Evolutionary conservation across 2,888 invertebrate genomes (phyloP), one percentile per base, ranked within the genome.

Genomic region (Flexamia atlantica): DNA sequence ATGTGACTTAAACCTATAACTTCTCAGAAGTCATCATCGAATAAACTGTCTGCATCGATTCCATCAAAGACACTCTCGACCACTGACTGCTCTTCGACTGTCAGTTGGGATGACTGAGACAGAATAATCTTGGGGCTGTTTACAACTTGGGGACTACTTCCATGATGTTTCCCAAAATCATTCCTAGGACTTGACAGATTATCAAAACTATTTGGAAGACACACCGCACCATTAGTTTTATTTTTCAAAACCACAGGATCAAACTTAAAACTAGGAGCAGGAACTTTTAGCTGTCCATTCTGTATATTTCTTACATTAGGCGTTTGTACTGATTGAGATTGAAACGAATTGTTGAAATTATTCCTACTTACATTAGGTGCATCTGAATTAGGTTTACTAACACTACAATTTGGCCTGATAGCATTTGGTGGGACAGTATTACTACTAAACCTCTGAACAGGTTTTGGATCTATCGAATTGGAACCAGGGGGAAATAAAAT

Each of bases 41-140:
- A 87, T 40, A 87, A 70, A 12, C 86, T 85, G 68, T 88, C 88
- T 0, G 87, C 85, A 83, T 88, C 87, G 20, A 88, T 85, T 5
- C 87, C 88, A 30, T 87, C 86, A 9, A 88, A 79, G n/a, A 86
- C 83, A 80, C 83, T 85, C 50, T 87, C 86, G 7, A 86, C 84
- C 12, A 64, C 76, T 23, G 84, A 83, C 53, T 83, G 72, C 25
- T 84, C 84, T 30, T 84, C 81, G 0, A 25, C 53, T 17, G 79
- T 57, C 10, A 79, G 36, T n/a, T 79, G 53, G 2, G 79, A 57
- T 3, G 57, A 36, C 32, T 79, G 79, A 32, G 79, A 57, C 28
- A 79, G 57, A n/a, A 57, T 36, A 36, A 79, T 28, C 12, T 5
- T 76, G 5, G 25, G n/a, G 28, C 40, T 76, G 50, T 25, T 76